A percentile compares a stretch with the other conserved stretches of the same genome.
Conservation (phyloP, 2,797 vertebrate species). For the Eospalax fontanierii region DNA sequence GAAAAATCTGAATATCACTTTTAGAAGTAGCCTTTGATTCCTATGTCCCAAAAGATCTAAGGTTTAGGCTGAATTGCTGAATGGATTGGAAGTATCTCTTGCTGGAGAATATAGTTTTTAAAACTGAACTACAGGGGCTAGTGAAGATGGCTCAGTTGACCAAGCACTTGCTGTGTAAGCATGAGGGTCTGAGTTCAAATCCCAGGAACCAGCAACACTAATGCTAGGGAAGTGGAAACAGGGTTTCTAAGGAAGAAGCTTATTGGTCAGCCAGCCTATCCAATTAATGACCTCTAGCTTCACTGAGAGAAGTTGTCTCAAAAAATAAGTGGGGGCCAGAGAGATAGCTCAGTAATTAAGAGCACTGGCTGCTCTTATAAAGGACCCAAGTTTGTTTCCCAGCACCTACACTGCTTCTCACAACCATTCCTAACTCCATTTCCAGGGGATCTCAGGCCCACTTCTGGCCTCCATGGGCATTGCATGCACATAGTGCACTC, state of each 20-base stretch:
- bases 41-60: not conserved
- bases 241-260: not conserved
- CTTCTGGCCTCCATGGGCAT: no score
- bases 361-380: no score
- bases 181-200: not conserved
- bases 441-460: no score
- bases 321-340: not conserved
- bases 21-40: not conserved
- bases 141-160: no score
- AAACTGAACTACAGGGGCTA: not conserved
- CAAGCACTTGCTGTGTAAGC: not conserved
- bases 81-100: constrained; percentile 4
- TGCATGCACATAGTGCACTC: no score
- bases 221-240: not conserved
- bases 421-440: no score
- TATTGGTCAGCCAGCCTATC: not conserved
- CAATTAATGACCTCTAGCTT: not conserved
- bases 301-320: not conserved
- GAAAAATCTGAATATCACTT: not conserved
- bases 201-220: not conserved
- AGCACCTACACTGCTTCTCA: no score
- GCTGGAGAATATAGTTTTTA: constrained; percentile 31
- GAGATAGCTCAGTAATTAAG: no score
- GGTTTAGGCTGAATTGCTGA: not conserved
- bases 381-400: no score